Base-by-base conservation (phyloP, 2,888 invertebrate genomes). In the Lingula anatina region DNA sequence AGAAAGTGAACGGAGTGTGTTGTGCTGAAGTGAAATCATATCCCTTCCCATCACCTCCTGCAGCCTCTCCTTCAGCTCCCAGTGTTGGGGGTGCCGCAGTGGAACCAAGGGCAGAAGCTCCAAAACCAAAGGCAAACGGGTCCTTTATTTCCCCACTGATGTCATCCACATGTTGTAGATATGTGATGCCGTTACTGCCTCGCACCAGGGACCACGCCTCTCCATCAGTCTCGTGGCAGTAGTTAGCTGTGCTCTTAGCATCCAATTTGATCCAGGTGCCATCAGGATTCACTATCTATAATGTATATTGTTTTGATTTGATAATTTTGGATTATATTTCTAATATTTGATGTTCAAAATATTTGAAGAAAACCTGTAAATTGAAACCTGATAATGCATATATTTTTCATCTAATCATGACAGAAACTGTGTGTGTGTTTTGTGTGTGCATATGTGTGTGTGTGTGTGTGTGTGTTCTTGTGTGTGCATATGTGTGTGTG, bases 261-360 rank as follows among this genome's bases (percentile, higher is more conserved):
- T 88, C 90, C 53, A 97, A 80, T 24, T 92, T 84, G 48, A 97
- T 82, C 97, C 97, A 99, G 1, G 90, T 86, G 0, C 97, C 97
- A 72, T 97, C 97, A 63, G 89, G 90, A 78, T 97, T 97, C 64
- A 89, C 87, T 59, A 90, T 83, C 88, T 90, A 50, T 20, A 50
- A 45, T n/a, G n/a, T n/a, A n/a, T n/a, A n/a, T n/a, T n/a, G n/a
- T n/a, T n/a, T n/a, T n/a, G n/a, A n/a, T n/a, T n/a, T n/a, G 4
- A 4, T 44, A 12, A 35, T n/a, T 35, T 35, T 35, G 35, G 35
- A 35, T 35, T 35, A 35, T 35, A 35, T 12, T 35, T 35, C 9
- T 35, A 9, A 35, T 9, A n/a, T n/a, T n/a, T n/a, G n/a, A n/a
- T n/a, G n/a, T n/a, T n/a, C n/a, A 50, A 21, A 50, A 45, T 47